Percentiles rank a stretch among this genome's conserved stretches.
phyloP scores from a whole-genome alignment of 2,113 vertebrate genomes.

The Zapornia atra region DNA sequence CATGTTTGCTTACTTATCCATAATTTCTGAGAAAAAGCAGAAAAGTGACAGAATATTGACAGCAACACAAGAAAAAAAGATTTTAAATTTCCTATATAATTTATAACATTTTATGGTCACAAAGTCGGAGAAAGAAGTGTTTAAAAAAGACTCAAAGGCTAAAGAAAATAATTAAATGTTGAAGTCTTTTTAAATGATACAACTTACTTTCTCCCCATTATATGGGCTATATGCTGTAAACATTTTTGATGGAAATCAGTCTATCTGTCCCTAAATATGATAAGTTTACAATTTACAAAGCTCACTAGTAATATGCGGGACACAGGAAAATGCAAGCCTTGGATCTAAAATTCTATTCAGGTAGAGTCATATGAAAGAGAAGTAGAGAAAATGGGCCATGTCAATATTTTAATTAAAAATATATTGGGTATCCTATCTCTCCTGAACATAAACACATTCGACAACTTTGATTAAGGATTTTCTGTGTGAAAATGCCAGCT shows the following conservation, averaged over 20 bases:
- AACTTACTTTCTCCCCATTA: not conserved
- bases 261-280: not conserved
- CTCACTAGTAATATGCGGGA: not conserved
- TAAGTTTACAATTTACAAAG: not conserved
- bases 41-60: not conserved
- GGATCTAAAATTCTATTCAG: not conserved
- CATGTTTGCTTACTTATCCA: not conserved
- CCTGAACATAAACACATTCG: not conserved
- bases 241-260: not conserved
- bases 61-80: not conserved
- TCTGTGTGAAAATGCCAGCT: conserved; percentile 5
- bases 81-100: not conserved
- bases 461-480: not conserved
- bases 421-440: not conserved
- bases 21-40: not conserved
- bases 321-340: not conserved
- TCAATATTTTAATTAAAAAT: conserved; percentile 2
- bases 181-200: not conserved
- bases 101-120: not conserved
- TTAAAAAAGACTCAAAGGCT: not conserved
- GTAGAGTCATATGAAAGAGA: not conserved
- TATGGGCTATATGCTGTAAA: not conserved
- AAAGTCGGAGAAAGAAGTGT: not conserved
- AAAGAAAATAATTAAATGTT: not conserved
- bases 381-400: not conserved